Evolutionary conservation across 2,888 invertebrate species (phyloP).

Genomic region (Torymus tubicola): DNA sequence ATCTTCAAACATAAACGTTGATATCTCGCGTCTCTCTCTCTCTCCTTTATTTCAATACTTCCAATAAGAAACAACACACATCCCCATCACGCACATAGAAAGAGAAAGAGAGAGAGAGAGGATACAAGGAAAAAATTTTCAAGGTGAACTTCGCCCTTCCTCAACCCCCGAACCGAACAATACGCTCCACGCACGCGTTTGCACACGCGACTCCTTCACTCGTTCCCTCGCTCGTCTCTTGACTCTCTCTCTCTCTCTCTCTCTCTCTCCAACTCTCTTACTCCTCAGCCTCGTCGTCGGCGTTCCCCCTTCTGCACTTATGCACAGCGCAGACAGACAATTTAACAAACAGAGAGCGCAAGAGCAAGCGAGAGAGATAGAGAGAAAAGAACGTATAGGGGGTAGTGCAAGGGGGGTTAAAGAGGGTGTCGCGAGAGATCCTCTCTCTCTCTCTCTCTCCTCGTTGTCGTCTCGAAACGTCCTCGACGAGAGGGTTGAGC

Average conservation of each 20-base stretch:
- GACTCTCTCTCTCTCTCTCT: background rate
- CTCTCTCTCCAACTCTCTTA: background rate
- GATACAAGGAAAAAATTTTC: too few species aligned
- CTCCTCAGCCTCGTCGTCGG: background rate
- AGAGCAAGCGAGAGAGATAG: background rate
- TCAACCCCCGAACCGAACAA: too few species aligned
- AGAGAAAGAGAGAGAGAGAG: too few species aligned
- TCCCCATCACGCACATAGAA: too few species aligned
- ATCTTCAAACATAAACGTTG: too few species aligned
- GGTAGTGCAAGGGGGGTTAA: too few species aligned
- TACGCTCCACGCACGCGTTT: too few species aligned
- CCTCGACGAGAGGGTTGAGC: slow-evolving; percentile 1
- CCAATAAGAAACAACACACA: too few species aligned
- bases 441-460: background rate
- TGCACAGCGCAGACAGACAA: slow-evolving; percentile 34
- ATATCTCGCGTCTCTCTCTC: too few species aligned
- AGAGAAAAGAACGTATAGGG: background rate
- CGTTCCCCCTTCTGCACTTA: background rate
- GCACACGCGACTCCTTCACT: slow-evolving; percentile 7
- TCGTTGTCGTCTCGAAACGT: background rate
- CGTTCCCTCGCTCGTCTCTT: background rate
- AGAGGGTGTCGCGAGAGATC: too few species aligned
- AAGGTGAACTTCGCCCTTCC: too few species aligned
- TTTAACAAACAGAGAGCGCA: slow-evolving; percentile 29
- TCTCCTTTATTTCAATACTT: too few species aligned